A percentile compares a stretch with the other conserved stretches of the same genome.
These are phyloP conservation scores for Sebastes itinus DNA, from an alignment of 2,797 vertebrate species.

Conservation along the genomic window DNA sequence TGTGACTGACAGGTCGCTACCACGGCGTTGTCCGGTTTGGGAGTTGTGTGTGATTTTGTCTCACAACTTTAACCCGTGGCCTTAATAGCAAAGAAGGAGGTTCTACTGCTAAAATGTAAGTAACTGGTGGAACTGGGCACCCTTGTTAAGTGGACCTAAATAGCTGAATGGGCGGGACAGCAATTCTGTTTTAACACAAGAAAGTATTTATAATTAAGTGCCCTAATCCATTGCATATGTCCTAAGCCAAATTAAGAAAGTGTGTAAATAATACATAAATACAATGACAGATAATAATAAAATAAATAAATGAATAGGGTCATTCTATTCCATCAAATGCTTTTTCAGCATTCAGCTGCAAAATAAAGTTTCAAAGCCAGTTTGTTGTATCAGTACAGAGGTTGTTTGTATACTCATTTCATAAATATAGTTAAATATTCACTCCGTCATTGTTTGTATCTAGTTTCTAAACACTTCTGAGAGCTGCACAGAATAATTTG, in stretches of 20 bases:
- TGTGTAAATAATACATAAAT: neutral
- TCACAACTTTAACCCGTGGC: too few species aligned
- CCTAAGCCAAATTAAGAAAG: neutral
- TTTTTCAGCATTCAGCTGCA: neutral
- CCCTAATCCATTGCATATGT: neutral
- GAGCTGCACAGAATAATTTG: conserved; percentile 4
- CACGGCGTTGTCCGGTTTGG: too few species aligned
- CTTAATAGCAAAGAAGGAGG: too few species aligned
- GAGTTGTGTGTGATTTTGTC: too few species aligned
- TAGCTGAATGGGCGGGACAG: neutral
- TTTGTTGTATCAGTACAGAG: neutral
- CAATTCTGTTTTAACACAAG: neutral
- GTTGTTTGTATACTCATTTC: neutral
- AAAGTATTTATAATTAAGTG: neutral
- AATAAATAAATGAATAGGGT: neutral
- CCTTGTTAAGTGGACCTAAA: neutral
- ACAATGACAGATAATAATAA: neutral
- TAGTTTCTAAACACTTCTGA: neutral
- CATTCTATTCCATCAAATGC: neutral
- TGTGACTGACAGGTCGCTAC: too few species aligned
- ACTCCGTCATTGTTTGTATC: neutral
- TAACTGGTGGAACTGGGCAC: too few species aligned
- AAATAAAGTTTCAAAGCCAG: neutral
- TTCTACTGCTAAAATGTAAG: too few species aligned
- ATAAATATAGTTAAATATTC: conserved; percentile 9